Evolutionary conservation across 2,888 invertebrate species (phyloP).

Genomic region (Drosophila paramelanica): DNA sequence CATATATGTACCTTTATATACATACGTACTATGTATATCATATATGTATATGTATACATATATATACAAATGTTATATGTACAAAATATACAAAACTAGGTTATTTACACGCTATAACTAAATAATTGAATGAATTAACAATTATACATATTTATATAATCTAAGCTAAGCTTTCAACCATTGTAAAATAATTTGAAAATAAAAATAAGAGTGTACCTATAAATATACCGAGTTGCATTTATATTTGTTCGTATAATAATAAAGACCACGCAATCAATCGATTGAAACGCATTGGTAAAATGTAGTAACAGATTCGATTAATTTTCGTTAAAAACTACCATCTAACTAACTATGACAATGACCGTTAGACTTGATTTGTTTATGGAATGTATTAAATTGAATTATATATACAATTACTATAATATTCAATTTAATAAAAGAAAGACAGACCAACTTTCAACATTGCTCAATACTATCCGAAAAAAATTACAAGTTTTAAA

Average conservation of each 20-base stretch:
- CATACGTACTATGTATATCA: conserved; percentile 21
- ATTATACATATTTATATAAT: conserved; percentile 60
- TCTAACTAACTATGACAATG: too few species aligned
- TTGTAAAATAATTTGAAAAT: conserved; percentile 48
- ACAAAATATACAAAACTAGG: conserved; percentile 9
- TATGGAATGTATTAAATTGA: too few species aligned
- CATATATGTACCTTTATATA: conserved; percentile 32
- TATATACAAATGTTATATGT: conserved; percentile 9
- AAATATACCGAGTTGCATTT: neutral
- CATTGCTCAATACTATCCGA: too few species aligned
- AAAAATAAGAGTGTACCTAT: conserved; percentile 14
- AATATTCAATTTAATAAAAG: too few species aligned
- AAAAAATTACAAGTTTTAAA: too few species aligned
- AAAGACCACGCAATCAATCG: too few species aligned
- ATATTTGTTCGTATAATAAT: neutral
- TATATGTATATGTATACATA: conserved; percentile 18
- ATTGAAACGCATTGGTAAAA: too few species aligned
- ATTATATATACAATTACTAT: too few species aligned
- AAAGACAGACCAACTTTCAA: too few species aligned
- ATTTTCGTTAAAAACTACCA: too few species aligned
- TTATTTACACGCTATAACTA: conserved; percentile 17
- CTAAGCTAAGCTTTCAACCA: conserved; percentile 41
- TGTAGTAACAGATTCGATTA: too few species aligned
- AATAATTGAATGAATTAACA: conserved; percentile 42
- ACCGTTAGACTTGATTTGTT: too few species aligned